Evolutionary conservation across 1,140 invertebrate species (phyloP).

Genomic region (Nephila pilipes): DNA sequence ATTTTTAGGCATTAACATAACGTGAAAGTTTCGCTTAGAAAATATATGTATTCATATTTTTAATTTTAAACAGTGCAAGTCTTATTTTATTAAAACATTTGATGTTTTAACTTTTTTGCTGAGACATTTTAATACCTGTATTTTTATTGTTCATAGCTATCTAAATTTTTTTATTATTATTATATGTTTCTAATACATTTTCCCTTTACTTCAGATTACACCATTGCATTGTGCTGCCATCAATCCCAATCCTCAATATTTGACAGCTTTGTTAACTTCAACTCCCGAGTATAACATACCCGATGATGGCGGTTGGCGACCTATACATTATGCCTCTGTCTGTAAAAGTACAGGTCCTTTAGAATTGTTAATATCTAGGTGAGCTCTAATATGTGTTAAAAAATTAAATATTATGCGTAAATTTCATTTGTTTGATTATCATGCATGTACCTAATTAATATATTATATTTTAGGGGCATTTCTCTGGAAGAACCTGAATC

Average conservation of each 20-base stretch:
- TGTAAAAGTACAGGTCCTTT: constrained; percentile 82
- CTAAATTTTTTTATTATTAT: background rate
- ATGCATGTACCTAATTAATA: background rate
- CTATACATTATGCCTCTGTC: constrained; percentile 83
- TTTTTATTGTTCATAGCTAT: background rate
- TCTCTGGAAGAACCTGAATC: constrained; percentile 78
- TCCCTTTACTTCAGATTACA: constrained; percentile 81
- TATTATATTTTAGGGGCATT: constrained; percentile 28
- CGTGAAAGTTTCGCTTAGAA: too few relatives aligned
- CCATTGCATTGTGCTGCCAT: constrained; percentile 84
- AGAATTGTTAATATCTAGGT: constrained; percentile 80
- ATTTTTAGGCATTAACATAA: too few relatives aligned
- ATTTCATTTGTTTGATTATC: background rate
- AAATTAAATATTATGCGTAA: background rate
- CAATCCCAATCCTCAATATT: constrained; percentile 83
- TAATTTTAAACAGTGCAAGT: too few relatives aligned
- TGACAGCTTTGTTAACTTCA: constrained; percentile 81
- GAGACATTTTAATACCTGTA: too few relatives aligned
- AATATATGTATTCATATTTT: too few relatives aligned
- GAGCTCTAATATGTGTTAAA: background rate
- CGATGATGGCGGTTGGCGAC: constrained; percentile 82
- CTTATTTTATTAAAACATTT: too few relatives aligned
- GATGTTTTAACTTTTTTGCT: too few relatives aligned
- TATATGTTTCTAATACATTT: background rate
- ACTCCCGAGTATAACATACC: constrained; percentile 82